Conservation (phyloP, 2,888 invertebrate species). For the Caenorhabditis drosophilae region DNA sequence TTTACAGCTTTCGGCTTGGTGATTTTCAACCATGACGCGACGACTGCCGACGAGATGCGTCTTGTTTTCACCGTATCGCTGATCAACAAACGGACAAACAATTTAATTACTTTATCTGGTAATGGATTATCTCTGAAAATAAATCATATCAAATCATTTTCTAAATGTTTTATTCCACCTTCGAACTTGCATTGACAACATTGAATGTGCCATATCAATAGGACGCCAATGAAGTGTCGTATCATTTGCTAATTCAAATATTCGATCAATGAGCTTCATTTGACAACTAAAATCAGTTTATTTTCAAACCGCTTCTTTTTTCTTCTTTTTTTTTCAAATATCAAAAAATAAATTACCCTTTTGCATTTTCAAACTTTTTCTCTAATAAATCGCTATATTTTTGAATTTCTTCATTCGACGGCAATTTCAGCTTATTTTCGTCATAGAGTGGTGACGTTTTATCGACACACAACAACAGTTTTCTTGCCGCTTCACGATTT, state of each 20-base stretch:
- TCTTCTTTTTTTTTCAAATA: not conserved
- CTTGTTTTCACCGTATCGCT: conserved; percentile 83
- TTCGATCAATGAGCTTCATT: conserved; percentile 31
- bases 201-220: conserved; percentile 78
- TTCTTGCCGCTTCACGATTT: conserved; percentile 16
- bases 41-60: conserved; percentile 70
- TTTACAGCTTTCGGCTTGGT: conserved; percentile 62
- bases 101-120: conserved; percentile 76
- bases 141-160: too few relatives aligned
- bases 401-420: conserved; percentile 5
- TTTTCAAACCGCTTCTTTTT: not conserved
- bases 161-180: too few relatives aligned
- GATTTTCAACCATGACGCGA: conserved; percentile 63
- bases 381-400: conserved; percentile 19
- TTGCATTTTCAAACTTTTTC: conserved; percentile 19
- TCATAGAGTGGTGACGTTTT: conserved; percentile 22
- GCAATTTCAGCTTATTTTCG: conserved; percentile 7
- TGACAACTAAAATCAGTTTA: conserved; percentile 24
- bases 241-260: conserved; percentile 44
- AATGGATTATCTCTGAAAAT: conserved; percentile 73
- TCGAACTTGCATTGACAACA: conserved; percentile 79
- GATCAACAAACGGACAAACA: conserved; percentile 77
- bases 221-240: conserved; percentile 79
- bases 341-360: conserved; percentile 9
- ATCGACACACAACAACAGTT: conserved; percentile 21